A percentile compares a stretch with the other conserved stretches of the same genome.
These are phyloP conservation scores for Sympetrum striolatum DNA, from an alignment of 2,888 invertebrate genomes.

Conservation along the genomic window DNA sequence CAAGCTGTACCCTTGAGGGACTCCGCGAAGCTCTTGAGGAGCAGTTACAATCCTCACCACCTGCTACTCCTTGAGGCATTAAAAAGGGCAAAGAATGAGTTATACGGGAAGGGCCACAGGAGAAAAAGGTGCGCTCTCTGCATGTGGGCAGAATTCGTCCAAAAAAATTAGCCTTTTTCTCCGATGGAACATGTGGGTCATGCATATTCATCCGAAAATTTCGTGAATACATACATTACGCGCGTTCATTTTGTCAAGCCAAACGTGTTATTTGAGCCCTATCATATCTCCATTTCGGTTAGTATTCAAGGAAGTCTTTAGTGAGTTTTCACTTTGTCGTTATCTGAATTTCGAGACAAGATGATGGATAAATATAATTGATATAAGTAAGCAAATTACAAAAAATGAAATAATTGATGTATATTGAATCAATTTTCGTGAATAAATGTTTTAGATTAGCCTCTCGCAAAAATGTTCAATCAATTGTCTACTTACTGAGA, in stretches of 20 bases:
- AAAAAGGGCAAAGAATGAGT: not conserved
- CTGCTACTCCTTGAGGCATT: conserved; percentile 11
- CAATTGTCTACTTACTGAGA: no score
- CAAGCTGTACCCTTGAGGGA: not conserved
- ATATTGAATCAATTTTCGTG: no score
- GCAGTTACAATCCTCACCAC: not conserved
- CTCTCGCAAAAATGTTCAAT: no score
- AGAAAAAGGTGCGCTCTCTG: not conserved
- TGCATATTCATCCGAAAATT: not conserved
- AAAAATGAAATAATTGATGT: no score
- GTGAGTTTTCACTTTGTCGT: no score
- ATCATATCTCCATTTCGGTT: no score
- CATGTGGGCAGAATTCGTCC: not conserved
- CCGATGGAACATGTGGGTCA: not conserved
- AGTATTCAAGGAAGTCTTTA: no score
- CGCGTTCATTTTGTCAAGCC: not conserved
- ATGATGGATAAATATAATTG: no score
- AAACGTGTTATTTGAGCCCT: not conserved
- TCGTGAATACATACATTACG: not conserved
- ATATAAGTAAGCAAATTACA: no score
- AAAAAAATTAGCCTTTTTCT: not conserved
- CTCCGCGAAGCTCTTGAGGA: not conserved
- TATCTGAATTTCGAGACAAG: no score
- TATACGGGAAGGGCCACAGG: not conserved
- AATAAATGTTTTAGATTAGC: no score